A percentile compares a stretch with the other conserved stretches of the same genome.
Conservation (phyloP, 1,140 invertebrate species). For the Amyelois transitella region DNA sequence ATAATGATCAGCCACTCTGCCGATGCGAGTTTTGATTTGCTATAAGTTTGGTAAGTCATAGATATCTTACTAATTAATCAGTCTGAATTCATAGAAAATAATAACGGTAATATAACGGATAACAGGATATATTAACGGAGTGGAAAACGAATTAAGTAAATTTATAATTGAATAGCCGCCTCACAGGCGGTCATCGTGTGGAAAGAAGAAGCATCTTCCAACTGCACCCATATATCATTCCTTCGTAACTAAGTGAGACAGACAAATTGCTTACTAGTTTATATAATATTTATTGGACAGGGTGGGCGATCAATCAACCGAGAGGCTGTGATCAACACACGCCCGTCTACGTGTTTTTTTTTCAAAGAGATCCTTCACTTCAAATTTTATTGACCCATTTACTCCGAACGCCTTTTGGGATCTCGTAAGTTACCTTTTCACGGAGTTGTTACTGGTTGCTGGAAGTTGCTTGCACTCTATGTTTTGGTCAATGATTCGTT, state of each 20-base stretch:
- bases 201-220: conserved; percentile 40
- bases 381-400: conserved; percentile 7
- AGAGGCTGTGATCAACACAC: conserved; percentile 10
- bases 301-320: conserved; percentile 53
- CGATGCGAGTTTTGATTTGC: no score
- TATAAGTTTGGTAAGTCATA: no score
- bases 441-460: neutral
- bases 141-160: neutral
- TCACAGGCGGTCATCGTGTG: neutral
- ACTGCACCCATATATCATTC: conserved; percentile 56
- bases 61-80: no score
- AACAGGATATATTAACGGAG: neutral
- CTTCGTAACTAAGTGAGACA: conserved; percentile 49
- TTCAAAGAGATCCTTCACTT: conserved; percentile 1
- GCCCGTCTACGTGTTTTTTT: neutral
- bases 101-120: no score
- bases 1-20: no score
- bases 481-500: neutral
- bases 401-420: neutral
- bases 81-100: no score
- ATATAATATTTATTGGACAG: conserved; percentile 60
- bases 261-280: conserved; percentile 51
- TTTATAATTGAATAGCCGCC: neutral
- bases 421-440: neutral
- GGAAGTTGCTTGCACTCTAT: neutral